These are phyloP conservation scores for Salvelinus sp. DNA, from an alignment of 2,113 vertebrate species.

Conservation along the genomic window DNA sequence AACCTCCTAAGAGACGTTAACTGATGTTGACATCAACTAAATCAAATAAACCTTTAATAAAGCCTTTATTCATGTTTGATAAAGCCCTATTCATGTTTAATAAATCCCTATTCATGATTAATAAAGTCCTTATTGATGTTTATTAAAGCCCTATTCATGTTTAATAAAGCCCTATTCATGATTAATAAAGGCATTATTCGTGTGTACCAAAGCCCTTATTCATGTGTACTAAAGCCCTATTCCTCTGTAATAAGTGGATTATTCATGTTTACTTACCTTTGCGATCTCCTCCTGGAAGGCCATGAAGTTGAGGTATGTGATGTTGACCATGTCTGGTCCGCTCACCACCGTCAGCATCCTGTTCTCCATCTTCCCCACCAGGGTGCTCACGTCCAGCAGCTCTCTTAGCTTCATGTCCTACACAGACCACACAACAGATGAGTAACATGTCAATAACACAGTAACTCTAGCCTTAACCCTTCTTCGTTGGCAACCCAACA, in stretches of 20 bases:
- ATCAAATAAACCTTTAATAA: not conserved
- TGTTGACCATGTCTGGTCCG: conserved; percentile 92
- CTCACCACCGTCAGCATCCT: conserved; percentile 93
- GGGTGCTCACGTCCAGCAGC: conserved; percentile 84
- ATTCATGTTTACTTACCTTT: conserved; percentile 76
- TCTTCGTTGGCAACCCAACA: no score
- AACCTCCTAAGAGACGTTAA: not conserved
- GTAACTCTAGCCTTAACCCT: no score
- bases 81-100: no score
- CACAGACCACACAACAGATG: not conserved
- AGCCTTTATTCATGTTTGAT: not conserved
- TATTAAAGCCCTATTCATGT: no score
- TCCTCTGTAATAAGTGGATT: no score
- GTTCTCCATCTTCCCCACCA: conserved; percentile 85
- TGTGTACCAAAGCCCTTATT: no score
- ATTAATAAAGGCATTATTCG: no score
- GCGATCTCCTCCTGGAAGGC: conserved; percentile 94
- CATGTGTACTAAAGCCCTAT: no score
- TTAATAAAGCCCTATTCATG: no score
- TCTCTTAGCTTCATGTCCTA: conserved; percentile 93
- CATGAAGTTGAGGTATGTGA: conserved; percentile 93
- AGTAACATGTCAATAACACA: not conserved
- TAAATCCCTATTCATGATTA: no score
- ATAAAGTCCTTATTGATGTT: not conserved
- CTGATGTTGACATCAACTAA: not conserved